These are phyloP conservation scores for Cecropterus lyciades DNA, from an alignment of 1,140 invertebrate species.

Conservation along the genomic window DNA sequence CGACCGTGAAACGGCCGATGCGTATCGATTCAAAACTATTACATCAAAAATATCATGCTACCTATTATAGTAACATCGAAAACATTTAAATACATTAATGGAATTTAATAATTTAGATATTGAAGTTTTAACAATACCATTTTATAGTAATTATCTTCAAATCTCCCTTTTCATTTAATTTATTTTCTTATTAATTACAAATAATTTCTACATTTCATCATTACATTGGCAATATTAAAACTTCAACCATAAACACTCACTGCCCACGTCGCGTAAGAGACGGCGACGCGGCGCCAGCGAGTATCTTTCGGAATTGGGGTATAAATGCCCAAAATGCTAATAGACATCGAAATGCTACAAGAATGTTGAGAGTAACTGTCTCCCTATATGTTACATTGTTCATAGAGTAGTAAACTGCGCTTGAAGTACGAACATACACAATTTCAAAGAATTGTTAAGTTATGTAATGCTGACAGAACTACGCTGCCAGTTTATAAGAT, in stretches of 20 bases:
- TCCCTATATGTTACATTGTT: constrained; percentile 11
- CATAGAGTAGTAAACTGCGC: neutral
- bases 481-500: neutral
- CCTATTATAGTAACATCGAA: constrained; percentile 46
- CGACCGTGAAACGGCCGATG: constrained; percentile 53
- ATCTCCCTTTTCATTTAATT: too few species aligned
- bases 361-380: constrained; percentile 9
- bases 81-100: constrained; percentile 58
- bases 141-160: constrained; percentile 19
- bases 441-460: neutral
- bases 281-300: neutral
- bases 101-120: constrained; percentile 41
- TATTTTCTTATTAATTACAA: constrained; percentile 5
- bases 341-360: constrained; percentile 35
- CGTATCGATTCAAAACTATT: constrained; percentile 58
- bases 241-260: neutral
- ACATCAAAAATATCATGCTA: constrained; percentile 70
- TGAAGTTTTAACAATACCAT: constrained; percentile 36
- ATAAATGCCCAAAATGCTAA: constrained; percentile 42
- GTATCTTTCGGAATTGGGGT: neutral
- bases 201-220: neutral
- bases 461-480: constrained; percentile 3
- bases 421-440: neutral
- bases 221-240: constrained; percentile 17
- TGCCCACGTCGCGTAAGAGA: neutral